Percentiles rank a stretch among this genome's conserved stretches.
Evolutionary conservation across 1,140 invertebrate genomes (phyloP).

Genomic region (Vanessa tameamea): DNA sequence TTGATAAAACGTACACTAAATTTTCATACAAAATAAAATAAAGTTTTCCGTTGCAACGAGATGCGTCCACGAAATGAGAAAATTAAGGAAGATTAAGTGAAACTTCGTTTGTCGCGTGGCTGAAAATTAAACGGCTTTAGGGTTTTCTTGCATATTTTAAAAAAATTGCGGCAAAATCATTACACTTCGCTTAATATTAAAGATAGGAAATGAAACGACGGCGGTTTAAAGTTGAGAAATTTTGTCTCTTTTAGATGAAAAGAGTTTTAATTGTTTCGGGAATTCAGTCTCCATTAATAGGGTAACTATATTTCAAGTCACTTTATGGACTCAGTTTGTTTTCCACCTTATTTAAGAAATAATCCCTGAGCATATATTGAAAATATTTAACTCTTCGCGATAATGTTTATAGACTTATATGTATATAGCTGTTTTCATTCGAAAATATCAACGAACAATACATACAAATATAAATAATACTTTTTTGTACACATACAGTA

Average conservation of each 20-base stretch:
- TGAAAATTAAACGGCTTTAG: conserved; percentile 28
- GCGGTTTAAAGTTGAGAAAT: conserved; percentile 1
- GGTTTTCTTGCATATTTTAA: conserved; percentile 14
- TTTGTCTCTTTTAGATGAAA: conserved; percentile 4
- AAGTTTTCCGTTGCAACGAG: conserved; percentile 15
- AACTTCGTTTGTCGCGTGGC: conserved; percentile 3
- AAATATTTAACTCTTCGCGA: too few species aligned
- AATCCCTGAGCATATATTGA: background rate
- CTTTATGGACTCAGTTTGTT: background rate
- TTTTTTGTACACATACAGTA: too few species aligned
- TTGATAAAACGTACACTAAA: too few species aligned
- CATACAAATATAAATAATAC: too few species aligned
- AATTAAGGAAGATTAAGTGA: conserved; percentile 30
- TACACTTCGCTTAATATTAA: conserved; percentile 7
- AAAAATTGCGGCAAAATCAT: conserved; percentile 10
- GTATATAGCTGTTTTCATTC: too few species aligned
- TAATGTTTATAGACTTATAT: too few species aligned
- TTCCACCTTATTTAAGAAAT: background rate
- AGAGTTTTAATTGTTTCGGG: conserved; percentile 18
- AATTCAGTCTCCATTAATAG: background rate
- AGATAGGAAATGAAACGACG: conserved; percentile 7
- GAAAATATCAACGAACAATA: too few species aligned
- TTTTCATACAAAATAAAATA: conserved; percentile 3
- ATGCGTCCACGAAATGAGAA: conserved; percentile 25
- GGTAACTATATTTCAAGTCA: background rate